Evolutionary conservation across 2,113 vertebrate species (phyloP), one percentile per base, ranked within the genome.

Genomic region (Sakesphorus luctuosus): DNA sequence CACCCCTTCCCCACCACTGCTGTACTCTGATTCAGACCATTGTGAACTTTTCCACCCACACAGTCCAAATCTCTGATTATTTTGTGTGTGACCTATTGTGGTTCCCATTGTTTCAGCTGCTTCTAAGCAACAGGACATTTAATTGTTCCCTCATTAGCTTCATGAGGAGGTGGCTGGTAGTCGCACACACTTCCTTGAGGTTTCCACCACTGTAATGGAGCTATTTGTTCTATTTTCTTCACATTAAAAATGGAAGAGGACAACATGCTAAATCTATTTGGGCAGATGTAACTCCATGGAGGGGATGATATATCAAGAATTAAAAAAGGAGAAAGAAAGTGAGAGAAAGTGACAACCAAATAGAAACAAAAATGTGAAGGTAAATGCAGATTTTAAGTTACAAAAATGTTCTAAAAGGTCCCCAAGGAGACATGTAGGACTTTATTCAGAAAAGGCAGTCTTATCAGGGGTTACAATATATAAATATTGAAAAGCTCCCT

Each of bases 401-500:
- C 78, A 87, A 84, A 68, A 87, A 36, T 24, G 18, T 49, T 95
- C 25, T 95, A 53, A 95, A 96, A 92, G 58, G 29, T 85, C 78
- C 65, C 46, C 38, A 65, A 82, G 87, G 95, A 67, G 23, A 35
- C 11, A 76, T 29, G 31, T 28, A 81, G 43, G 52, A 55, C 84
- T 89, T 89, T 92, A 89, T 86, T 63, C 88, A 53, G 29, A 68
- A 87, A 55, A 80, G 44, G 33, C 35, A 92, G 75, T 68, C 61
- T 97, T 95, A 94, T 93, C 78, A 90, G 47, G 72, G 86, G 69
- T 91, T 95, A 52, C 66, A 58, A 38, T 71, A 29, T 79, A 96
- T 96, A 97, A 97, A 97, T 97, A 97, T 92, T 97, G 90, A 94
- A 97, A 96, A 96, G 52, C 59, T 95, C 83, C 75, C 87, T 94